Base-by-base conservation (phyloP, 2,113 vertebrate genomes). In the Leucosticte australis region DNA sequence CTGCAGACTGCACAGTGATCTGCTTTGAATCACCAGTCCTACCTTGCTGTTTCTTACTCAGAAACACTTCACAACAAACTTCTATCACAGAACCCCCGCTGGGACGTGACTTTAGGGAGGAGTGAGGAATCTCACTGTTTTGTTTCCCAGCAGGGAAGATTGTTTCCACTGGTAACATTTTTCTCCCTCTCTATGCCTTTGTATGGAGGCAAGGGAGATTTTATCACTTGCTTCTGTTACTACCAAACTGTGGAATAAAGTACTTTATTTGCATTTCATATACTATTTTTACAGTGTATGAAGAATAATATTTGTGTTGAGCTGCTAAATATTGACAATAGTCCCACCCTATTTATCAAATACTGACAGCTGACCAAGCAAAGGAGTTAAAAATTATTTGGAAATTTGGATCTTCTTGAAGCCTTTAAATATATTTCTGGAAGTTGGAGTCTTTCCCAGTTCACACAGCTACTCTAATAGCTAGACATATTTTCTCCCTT, bases 281-380 rank as follows among this genome's bases (percentile, higher is more conserved):
- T 68, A 70, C 80, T 90, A 85, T 94, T 96, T 93, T 93, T 90
- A 94, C 41, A 63, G 30, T 13, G 46, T 73, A 69, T 39, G n/a
- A 73, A 83, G 55, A 91, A 95, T 78, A 95, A 95, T 91, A 94
- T 94, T 96, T 95, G 53, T 55, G 57, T 79, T 91, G 52, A 92
- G 82, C 55, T 94, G 59, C 94, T 95, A 90, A 95, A 93, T 92
- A 91, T 83, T 94, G 94, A 95, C 74, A 55, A 2, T 74, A 73
- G 92, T 80, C 63, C 83, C 93, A 88, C 70, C 75, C 35, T 80
- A 85, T 95, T 95, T 95, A 95, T 95, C 87, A 95, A 79, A 90
- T 53, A 85, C 69, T 81, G 79, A 96, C 95, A 95, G 91, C 87
- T 95, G 85, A 93, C 85, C 82, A 91, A 92, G 87, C 94, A 94